These are phyloP conservation scores for Arenaria interpres DNA, from an alignment of 2,113 vertebrate species.

Conservation along the genomic window DNA sequence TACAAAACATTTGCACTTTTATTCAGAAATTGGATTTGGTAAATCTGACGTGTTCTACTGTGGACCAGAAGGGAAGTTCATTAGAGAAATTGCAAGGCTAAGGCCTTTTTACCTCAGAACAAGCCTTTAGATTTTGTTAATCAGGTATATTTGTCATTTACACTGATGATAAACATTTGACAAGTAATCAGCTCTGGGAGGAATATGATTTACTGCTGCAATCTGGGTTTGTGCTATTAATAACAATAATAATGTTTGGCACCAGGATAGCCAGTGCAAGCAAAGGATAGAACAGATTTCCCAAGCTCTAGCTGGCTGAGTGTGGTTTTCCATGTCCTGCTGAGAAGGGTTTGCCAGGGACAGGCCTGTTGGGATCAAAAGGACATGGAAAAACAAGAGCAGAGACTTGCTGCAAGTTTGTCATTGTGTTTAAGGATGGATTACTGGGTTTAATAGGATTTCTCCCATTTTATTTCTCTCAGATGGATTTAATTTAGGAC, in stretches of 20 bases:
- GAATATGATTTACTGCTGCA: conserved; percentile 31
- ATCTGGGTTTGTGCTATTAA: conserved; percentile 38
- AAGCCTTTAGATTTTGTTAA: conserved; percentile 25
- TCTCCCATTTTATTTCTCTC: background rate
- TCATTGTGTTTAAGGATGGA: background rate
- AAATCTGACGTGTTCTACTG: background rate
- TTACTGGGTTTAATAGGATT: background rate
- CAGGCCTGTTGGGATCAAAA: background rate
- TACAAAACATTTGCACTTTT: background rate
- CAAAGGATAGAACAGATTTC: background rate
- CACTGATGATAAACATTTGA: conserved; percentile 27
- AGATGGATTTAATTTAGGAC: background rate
- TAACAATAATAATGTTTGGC: conserved; percentile 17
- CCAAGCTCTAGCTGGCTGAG: background rate
- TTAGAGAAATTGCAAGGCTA: conserved; percentile 24
- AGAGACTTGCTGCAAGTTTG: background rate
- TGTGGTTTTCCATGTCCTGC: background rate
- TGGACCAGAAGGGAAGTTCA: conserved; percentile 5
- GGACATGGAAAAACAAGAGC: background rate
- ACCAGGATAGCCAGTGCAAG: background rate
- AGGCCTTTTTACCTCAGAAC: background rate
- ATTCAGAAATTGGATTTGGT: conserved; percentile 21
- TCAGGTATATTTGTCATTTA: conserved; percentile 43
- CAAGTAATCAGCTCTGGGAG: conserved; percentile 19
- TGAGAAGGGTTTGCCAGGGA: background rate